phyloP scores from a whole-genome alignment of 2,797 vertebrate genomes.

The Brachyrhaphis roseni region DNA sequence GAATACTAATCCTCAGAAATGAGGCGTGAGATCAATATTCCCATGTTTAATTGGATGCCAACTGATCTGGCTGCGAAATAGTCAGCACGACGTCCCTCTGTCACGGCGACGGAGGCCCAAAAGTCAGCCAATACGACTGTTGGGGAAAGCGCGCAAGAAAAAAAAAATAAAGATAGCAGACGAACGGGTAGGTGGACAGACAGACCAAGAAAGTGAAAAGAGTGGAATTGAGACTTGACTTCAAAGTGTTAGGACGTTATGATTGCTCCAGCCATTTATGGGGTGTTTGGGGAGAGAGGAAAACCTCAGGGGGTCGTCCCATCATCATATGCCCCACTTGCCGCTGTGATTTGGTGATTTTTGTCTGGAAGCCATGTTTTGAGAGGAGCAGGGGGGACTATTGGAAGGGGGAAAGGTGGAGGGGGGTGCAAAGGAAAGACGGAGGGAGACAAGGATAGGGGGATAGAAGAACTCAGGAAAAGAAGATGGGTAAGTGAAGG shows the following conservation, averaged over 20 bases:
- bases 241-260: constrained; percentile 78
- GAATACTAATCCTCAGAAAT: constrained; percentile 77
- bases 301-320: constrained; percentile 78
- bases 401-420: constrained; percentile 1
- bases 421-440: constrained; percentile 25
- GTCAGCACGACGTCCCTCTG: constrained; percentile 61
- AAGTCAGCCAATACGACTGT: constrained; percentile 62
- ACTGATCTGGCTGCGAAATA: constrained; percentile 71
- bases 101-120: constrained; percentile 60
- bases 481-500: constrained; percentile 53
- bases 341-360: constrained; percentile 80
- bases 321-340: constrained; percentile 81
- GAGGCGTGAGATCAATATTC: constrained; percentile 79
- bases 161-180: constrained; percentile 19
- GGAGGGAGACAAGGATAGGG: constrained; percentile 54
- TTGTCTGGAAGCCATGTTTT: constrained; percentile 80
- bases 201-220: constrained; percentile 60
- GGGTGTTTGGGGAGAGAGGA: constrained; percentile 69
- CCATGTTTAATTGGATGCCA: constrained; percentile 77
- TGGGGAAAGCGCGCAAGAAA: constrained; percentile 49
- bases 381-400: constrained; percentile 68
- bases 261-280: constrained; percentile 79
- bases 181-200: constrained; percentile 50
- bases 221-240: constrained; percentile 76
- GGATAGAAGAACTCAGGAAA: constrained; percentile 46